Evolutionary conservation across 1,140 invertebrate genomes (phyloP), one percentile per base, ranked within the genome.

Genomic region (Macrostomum lignano): DNA sequence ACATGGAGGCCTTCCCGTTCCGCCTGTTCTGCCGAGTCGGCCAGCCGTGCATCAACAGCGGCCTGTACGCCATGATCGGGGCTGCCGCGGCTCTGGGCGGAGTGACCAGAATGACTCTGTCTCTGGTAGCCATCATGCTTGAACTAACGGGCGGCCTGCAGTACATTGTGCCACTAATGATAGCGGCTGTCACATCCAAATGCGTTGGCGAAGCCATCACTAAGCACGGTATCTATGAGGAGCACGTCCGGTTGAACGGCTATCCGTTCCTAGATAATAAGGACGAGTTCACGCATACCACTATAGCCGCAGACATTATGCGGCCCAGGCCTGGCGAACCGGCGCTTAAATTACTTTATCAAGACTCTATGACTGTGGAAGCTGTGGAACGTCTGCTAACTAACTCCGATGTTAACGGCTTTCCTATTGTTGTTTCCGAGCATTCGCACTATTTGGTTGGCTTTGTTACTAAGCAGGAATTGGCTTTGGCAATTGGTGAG

Each of bases 111-210:
- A 94, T 96, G 82, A 94, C 86, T 38, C 86, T 98, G 4, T 94
- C 84, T 0, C 55, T 98, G 36, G 88, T 98, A 32, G 91, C 98
- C 17, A 96, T 98, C 29, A 98, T 96, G 88, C 96, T 96, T 58
- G 91, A 98, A 58, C 54, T 98, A 48, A 96, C 88, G 0, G 91
- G 88, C 30, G 82, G 47, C 10, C 74, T 94, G 1, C 65, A 84
- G 17, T 96, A 94, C 54, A 98, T 98, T 46, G 86, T 98, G 17
- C 88, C 88, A 0, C 60, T 96, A 28, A 98, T 98, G 91, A 78
- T 78, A 1, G 84, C 88, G 14, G 79, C 78, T 0, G 96, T 98
- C 86, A 82, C 86, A 1, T 82, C 78, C 44, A 98, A 98, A 61
- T 98, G 91, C 91, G 82, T 96, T 7, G 88, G 86, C 5, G 91